A percentile compares a stretch with the other conserved stretches of the same genome.
Conservation (phyloP, 2,797 vertebrate species). For the Centropyge bicolor region DNA sequence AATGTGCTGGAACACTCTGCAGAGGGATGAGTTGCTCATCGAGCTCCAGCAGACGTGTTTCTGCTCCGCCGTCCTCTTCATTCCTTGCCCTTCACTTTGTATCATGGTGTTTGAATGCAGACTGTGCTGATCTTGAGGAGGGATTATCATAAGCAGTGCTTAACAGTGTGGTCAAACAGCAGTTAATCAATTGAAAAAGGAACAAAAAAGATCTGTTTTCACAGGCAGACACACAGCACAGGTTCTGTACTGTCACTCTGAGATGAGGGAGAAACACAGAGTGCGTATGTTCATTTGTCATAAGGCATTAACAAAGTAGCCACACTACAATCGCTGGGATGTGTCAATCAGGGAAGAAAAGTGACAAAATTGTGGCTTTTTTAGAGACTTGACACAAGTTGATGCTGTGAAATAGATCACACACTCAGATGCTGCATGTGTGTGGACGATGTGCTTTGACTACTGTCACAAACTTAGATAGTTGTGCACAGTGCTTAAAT, state of each 20-base stretch:
- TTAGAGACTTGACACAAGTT: background rate
- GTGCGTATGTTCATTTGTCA: too few relatives aligned
- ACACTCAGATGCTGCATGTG: background rate
- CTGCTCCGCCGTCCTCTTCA: constrained; percentile 7
- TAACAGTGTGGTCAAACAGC: constrained; percentile 61
- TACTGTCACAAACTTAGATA: too few relatives aligned
- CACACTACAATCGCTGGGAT: background rate
- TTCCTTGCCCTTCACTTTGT: constrained; percentile 73
- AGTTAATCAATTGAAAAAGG: constrained; percentile 59
- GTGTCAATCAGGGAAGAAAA: background rate
- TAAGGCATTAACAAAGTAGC: background rate
- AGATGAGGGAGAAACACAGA: too few relatives aligned
- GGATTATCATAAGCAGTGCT: constrained; percentile 73
- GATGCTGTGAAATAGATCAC: background rate
- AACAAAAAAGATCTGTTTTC: constrained; percentile 49
- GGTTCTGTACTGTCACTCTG: background rate
- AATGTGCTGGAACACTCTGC: constrained; percentile 91
- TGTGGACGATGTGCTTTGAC: background rate
- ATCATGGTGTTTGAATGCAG: constrained; percentile 52
- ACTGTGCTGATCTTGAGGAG: constrained; percentile 49
- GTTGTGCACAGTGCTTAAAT: too few relatives aligned
- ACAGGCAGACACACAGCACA: constrained; percentile 24
- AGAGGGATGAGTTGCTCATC: constrained; percentile 91
- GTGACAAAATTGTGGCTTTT: background rate
- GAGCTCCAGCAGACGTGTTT: background rate